Conservation (phyloP, 2,888 invertebrate genomes). For the Oithona nana region DNA sequence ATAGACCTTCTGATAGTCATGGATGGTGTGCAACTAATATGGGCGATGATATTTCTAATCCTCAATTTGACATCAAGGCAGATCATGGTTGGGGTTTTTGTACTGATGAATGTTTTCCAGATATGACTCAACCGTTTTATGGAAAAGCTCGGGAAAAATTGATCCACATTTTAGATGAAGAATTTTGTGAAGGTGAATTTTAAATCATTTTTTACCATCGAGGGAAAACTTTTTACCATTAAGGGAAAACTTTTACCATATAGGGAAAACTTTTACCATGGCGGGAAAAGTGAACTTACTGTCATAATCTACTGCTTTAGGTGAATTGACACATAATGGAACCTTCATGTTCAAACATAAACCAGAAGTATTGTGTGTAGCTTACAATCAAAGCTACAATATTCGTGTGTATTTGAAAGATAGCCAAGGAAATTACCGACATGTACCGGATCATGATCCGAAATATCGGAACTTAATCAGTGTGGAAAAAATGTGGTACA, state of each 20-base stretch:
- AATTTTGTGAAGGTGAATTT: background rate
- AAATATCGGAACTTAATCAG: background rate
- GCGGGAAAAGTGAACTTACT: too few relatives aligned
- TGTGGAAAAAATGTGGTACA: background rate
- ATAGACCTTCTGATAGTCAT: background rate
- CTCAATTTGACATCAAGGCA: background rate
- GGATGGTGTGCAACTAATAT: background rate
- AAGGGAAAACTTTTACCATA: too few relatives aligned
- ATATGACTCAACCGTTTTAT: background rate
- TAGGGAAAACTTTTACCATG: too few relatives aligned
- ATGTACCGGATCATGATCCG: background rate
- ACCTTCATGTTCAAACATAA: background rate
- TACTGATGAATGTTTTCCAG: background rate
- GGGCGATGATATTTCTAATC: background rate
- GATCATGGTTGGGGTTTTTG: constrained; percentile 2
- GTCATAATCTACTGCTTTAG: too few relatives aligned
- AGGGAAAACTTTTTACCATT: too few relatives aligned
- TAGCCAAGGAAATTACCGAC: background rate
- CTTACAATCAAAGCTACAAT: background rate
- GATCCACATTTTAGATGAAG: background rate
- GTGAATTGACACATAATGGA: background rate
- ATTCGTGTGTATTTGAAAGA: background rate
- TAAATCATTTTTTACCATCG: too few relatives aligned
- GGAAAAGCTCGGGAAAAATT: background rate
- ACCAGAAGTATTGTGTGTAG: background rate